Evolutionary conservation across 2,888 invertebrate species (phyloP).

Genomic region (Acanthococcus lagerstroemiae): DNA sequence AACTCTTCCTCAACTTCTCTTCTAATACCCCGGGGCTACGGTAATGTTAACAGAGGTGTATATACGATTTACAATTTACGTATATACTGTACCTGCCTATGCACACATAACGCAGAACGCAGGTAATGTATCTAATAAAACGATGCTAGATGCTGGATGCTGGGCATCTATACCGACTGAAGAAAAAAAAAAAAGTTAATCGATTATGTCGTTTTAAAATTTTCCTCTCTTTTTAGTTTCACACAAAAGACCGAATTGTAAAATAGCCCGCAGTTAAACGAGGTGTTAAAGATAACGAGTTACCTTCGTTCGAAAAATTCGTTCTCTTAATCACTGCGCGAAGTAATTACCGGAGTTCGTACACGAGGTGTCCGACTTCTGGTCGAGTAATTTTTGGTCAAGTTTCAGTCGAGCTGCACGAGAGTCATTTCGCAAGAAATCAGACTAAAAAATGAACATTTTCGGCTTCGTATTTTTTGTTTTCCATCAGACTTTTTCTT

Average conservation of each 20-base stretch:
- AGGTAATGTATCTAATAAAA: neutral
- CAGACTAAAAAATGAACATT: too few relatives aligned
- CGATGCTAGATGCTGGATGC: too few relatives aligned
- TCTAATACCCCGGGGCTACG: constrained; percentile 11
- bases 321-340: neutral
- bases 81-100: constrained; percentile 1
- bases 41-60: neutral
- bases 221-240: neutral
- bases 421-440: too few relatives aligned
- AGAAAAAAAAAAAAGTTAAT: too few relatives aligned
- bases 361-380: neutral
- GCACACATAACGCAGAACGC: neutral
- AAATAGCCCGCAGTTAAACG: neutral
- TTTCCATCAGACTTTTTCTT: too few relatives aligned
- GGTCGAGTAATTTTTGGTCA: too few relatives aligned
- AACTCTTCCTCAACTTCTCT: constrained; percentile 24
- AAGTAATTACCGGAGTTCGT: neutral
- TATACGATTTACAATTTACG: constrained; percentile 19
- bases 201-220: too few relatives aligned
- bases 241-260: neutral
- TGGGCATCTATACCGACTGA: too few relatives aligned
- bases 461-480: too few relatives aligned
- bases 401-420: too few relatives aligned
- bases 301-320: neutral
- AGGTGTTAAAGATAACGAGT: neutral